These are phyloP conservation scores for Psittacula cyanocephala DNA, from an alignment of 2,113 vertebrate genomes.

Conservation along the genomic window DNA sequence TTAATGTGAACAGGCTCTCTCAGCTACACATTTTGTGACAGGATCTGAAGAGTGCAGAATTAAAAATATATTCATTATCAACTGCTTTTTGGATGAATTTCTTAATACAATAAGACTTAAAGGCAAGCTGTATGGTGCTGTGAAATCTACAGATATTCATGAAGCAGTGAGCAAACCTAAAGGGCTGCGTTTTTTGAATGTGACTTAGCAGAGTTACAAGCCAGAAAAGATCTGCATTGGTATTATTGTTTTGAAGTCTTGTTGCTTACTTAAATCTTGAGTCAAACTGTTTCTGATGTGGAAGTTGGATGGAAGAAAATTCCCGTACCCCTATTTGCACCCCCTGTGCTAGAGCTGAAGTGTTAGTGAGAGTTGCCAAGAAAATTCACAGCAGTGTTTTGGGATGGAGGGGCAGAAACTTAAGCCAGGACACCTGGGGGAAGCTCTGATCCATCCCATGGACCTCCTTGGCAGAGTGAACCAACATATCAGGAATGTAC, in stretches of 20 bases:
- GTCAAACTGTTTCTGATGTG: neutral
- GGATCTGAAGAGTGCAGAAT: neutral
- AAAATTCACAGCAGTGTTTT: neutral
- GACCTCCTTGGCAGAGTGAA: neutral
- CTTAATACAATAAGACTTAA: constrained; percentile 8
- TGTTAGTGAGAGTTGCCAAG: neutral
- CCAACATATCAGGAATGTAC: neutral
- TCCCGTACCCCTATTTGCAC: neutral
- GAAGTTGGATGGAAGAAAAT: neutral
- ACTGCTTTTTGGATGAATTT: neutral
- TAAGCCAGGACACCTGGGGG: constrained; percentile 14
- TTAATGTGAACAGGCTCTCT: neutral
- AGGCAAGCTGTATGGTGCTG: neutral
- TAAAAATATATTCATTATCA: constrained; percentile 1
- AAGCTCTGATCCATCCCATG: neutral
- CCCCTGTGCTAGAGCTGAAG: neutral
- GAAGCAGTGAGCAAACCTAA: constrained; percentile 4
- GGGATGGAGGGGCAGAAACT: neutral
- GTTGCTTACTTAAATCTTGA: neutral
- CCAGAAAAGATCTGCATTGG: neutral
- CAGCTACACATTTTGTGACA: neutral
- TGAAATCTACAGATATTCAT: neutral
- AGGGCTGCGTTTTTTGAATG: neutral
- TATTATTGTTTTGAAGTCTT: neutral
- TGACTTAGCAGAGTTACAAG: neutral